Percentiles rank a stretch among this genome's conserved stretches.
phyloP scores from a whole-genome alignment of 2,888 invertebrate species.

The Troides oblongomaculatus region DNA sequence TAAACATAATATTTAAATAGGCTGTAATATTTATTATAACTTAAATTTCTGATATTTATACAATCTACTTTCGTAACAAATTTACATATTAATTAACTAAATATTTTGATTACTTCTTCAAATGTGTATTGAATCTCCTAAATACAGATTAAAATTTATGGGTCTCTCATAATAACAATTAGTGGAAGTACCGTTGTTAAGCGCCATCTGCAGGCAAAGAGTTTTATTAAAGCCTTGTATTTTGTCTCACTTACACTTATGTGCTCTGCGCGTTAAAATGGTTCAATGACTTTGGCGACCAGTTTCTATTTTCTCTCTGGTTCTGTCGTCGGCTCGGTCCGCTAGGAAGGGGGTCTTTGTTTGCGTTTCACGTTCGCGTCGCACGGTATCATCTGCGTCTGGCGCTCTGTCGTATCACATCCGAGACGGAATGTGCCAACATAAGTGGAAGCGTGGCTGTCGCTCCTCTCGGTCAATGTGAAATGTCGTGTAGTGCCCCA shows the following conservation, averaged over 20 bases:
- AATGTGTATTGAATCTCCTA: neutral
- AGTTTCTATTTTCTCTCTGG: constrained; percentile 81
- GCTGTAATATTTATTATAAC: too few species aligned
- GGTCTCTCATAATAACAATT: constrained; percentile 51
- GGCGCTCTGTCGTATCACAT: constrained; percentile 65
- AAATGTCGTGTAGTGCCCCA: constrained; percentile 72
- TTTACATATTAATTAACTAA: too few species aligned
- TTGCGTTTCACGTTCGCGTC: constrained; percentile 78
- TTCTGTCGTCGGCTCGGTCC: constrained; percentile 71
- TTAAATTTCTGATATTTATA: too few species aligned
- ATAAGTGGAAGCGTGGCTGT: constrained; percentile 76
- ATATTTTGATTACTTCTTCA: too few species aligned
- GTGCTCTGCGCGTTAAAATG: constrained; percentile 60
- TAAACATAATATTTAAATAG: too few species aligned
- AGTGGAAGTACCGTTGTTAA: constrained; percentile 26
- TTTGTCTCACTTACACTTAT: constrained; percentile 70
- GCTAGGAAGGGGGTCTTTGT: constrained; percentile 75
- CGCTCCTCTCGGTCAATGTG: constrained; percentile 74
- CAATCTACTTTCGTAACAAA: too few species aligned
- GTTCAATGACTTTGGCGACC: constrained; percentile 79
- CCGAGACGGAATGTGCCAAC: constrained; percentile 78
- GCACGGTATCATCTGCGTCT: constrained; percentile 69
- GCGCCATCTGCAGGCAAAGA: constrained; percentile 55
- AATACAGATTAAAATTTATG: constrained; percentile 32
- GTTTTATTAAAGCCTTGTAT: constrained; percentile 30